Percentiles rank a stretch among this genome's conserved stretches.
phyloP scores from a whole-genome alignment of 1,140 invertebrate species.

The Trichomalopsis sarcophagae region DNA sequence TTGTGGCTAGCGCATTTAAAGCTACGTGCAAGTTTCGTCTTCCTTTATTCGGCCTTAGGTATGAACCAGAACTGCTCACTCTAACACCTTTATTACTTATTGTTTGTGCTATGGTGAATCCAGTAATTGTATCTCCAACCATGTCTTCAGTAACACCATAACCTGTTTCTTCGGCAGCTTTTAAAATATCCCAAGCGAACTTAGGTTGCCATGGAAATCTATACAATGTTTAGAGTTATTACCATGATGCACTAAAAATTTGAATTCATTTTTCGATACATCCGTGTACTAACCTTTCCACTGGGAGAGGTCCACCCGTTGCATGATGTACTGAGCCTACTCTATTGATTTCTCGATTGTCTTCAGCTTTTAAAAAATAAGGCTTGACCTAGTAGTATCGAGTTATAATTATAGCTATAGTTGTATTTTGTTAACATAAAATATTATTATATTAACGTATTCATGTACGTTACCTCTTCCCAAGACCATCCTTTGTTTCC shows the following conservation, averaged over 20 bases:
- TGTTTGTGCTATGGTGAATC: slow-evolving; percentile 73
- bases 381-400: slow-evolving; percentile 71
- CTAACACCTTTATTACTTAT: slow-evolving; percentile 80
- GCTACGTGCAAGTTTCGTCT: slow-evolving; percentile 82
- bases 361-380: slow-evolving; percentile 76
- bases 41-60: slow-evolving; percentile 77
- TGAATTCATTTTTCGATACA: neutral
- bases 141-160: slow-evolving; percentile 77
- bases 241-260: neutral
- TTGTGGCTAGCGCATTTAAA: slow-evolving; percentile 80
- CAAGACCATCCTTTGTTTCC: slow-evolving; percentile 79
- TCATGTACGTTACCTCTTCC: slow-evolving; percentile 67
- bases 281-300: slow-evolving; percentile 74
- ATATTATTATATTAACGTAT: slow-evolving; percentile 31
- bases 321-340: slow-evolving; percentile 70
- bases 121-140: slow-evolving; percentile 75
- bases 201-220: slow-evolving; percentile 76
- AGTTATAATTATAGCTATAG: neutral
- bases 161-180: slow-evolving; percentile 77
- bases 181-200: slow-evolving; percentile 76
- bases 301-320: slow-evolving; percentile 71
- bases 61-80: slow-evolving; percentile 80
- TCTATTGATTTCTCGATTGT: slow-evolving; percentile 75
- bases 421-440: slow-evolving; percentile 5
- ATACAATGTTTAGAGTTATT: slow-evolving; percentile 12